Evolutionary conservation across 2,797 vertebrate genomes (phyloP).

Genomic region (Eleutherodactylus coqui): DNA sequence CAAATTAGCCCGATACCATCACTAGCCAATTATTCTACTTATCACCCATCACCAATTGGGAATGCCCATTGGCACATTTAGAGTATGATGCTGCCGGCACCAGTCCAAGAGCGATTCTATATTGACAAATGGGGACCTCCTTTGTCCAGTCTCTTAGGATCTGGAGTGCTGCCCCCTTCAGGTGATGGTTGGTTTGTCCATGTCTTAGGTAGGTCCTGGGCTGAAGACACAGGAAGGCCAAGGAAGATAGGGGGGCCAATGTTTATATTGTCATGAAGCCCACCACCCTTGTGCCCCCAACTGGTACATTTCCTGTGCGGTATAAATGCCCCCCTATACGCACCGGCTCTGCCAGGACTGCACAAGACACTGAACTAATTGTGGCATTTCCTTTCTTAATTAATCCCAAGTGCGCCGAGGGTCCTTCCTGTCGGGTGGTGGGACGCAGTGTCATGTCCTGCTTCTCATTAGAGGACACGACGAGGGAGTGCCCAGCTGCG

Average conservation of each 20-base stretch:
- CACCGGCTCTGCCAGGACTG: neutral
- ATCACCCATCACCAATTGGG: too few relatives aligned
- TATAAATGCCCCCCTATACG: too few relatives aligned
- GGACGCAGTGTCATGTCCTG: constrained; percentile 72
- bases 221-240: neutral
- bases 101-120: too few relatives aligned
- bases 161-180: neutral
- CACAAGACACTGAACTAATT: constrained; percentile 64
- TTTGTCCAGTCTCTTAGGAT: neutral
- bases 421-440: constrained; percentile 75
- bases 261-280: neutral
- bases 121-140: too few relatives aligned
- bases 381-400: constrained; percentile 81
- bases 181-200: neutral
- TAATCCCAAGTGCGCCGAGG: constrained; percentile 76
- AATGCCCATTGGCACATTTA: too few relatives aligned
- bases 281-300: neutral
- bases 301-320: neutral
- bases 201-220: neutral
- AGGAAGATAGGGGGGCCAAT: neutral
- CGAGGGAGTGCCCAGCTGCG: constrained; percentile 78
- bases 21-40: too few relatives aligned
- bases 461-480: constrained; percentile 78
- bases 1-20: too few relatives aligned
- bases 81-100: too few relatives aligned